Evolutionary conservation across 1,140 invertebrate genomes (phyloP), one percentile per base, ranked within the genome.

Genomic region (Oreohelix idahoensis): DNA sequence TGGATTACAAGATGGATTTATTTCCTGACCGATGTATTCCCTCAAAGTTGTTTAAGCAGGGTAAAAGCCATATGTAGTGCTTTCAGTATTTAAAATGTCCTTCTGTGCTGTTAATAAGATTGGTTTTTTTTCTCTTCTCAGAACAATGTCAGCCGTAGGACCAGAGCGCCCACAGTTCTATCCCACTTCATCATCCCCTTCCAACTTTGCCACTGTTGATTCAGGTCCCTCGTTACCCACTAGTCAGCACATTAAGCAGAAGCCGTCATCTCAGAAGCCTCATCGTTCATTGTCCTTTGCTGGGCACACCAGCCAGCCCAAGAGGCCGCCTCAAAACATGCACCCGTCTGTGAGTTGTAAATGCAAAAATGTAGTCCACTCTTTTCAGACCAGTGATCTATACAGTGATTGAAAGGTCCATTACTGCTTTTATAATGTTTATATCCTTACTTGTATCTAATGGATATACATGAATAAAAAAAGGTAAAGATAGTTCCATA

Each of bases 261-360:
- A 39, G n/a, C 32, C 42, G 15, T 38, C 32, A 0, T 71, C 82
- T n/a, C 75, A 71, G 39, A 83, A 71, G 42, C 82, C 82, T 20
- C 82, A 83, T 32, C 58, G 82, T 29, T 83, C 82, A 23, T 32
- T 83, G 35, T 83, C 82, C n/a, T 83, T 83, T 73, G 82, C 82
- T 51, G 82, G 82, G 26, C 53, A 77, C 63, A 74, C 84, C 38
- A 74, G 49, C 63, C 69, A 83, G 45, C 23, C 42, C 63, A 58
- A 35, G 51, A 53, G 84, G 71, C 75, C 73, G 0, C 5, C 29
- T 2, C 76, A 53, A 35, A 79, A 20, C 42, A n/a, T 66, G 2
- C 77, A 79, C 20, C 58, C 53, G n/a, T 79, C 77, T 20, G 77
- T 79, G 32, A 66, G 77, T 79, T 63, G 4, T 63, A 10, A n/a